Evolutionary conservation across 2,113 vertebrate species (phyloP).

Genomic region (Pyrgilauda ruficollis): DNA sequence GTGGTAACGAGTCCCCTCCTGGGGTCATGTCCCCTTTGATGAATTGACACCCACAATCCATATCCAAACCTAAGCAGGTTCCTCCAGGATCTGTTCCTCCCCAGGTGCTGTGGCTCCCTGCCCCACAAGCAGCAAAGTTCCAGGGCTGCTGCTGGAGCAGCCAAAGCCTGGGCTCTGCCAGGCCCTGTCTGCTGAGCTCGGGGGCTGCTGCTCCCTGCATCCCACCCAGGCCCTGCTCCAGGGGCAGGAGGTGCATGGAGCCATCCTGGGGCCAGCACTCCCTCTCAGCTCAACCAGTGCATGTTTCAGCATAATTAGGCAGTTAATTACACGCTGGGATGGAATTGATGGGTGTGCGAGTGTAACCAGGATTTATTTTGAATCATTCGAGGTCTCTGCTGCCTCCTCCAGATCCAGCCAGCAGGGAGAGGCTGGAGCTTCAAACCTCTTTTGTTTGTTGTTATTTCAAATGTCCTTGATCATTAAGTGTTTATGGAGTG

Average conservation of each 20-base stretch:
- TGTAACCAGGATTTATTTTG: conserved; percentile 39
- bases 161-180: neutral
- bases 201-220: neutral
- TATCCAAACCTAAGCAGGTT: neutral
- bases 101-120: neutral
- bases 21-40: neutral
- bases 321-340: conserved; percentile 31
- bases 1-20: fast-evolving
- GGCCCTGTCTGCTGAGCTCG: fast-evolving
- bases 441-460: neutral
- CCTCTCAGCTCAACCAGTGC: neutral
- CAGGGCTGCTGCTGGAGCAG: neutral
- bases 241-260: neutral
- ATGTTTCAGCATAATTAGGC: conserved; percentile 62
- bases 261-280: neutral
- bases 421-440: neutral
- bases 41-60: no score
- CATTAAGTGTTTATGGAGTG: neutral
- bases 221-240: neutral
- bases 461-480: conserved; percentile 16
- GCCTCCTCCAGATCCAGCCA: neutral
- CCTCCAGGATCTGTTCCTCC: neutral
- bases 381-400: neutral
- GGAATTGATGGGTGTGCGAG: neutral
- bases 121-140: neutral